A percentile compares a stretch with the other conserved stretches of the same genome.
Conservation (phyloP, 1,140 invertebrate species). For the Metopolophium dirhodum region DNA sequence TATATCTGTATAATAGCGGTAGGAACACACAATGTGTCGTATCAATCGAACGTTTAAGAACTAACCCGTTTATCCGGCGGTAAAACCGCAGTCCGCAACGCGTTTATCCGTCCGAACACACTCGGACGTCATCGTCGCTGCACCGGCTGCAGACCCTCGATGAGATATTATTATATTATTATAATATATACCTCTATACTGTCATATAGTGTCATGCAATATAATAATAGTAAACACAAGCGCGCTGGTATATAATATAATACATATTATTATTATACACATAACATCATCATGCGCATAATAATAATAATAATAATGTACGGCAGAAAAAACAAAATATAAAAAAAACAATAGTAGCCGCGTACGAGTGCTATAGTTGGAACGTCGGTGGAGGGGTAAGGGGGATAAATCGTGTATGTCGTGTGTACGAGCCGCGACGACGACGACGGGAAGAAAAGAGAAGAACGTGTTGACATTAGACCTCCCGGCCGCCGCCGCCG, state of each 20-base stretch:
- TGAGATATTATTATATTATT: neutral
- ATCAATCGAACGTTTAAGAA: conserved; percentile 1
- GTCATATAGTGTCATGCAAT: neutral
- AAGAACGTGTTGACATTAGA: conserved; percentile 51
- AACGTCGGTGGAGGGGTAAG: neutral
- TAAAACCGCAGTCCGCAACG: neutral
- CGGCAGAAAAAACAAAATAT: neutral
- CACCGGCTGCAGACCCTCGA: neutral
- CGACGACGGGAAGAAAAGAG: neutral
- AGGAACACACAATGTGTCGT: neutral
- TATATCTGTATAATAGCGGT: neutral
- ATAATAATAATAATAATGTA: neutral
- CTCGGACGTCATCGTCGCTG: neutral
- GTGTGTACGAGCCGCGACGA: neutral
- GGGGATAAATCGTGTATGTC: conserved; percentile 11
- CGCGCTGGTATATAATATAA: neutral
- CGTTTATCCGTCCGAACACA: neutral
- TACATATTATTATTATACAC: neutral
- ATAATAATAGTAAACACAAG: neutral
- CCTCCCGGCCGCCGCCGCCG: conserved; percentile 38
- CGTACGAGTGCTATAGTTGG: neutral
- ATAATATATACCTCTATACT: neutral
- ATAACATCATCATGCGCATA: neutral
- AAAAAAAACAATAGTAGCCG: neutral
- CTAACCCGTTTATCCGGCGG: neutral